Evolutionary conservation across 2,113 vertebrate species (phyloP), one percentile per base, ranked within the genome.

Genomic region (Zosterops pallidus): DNA sequence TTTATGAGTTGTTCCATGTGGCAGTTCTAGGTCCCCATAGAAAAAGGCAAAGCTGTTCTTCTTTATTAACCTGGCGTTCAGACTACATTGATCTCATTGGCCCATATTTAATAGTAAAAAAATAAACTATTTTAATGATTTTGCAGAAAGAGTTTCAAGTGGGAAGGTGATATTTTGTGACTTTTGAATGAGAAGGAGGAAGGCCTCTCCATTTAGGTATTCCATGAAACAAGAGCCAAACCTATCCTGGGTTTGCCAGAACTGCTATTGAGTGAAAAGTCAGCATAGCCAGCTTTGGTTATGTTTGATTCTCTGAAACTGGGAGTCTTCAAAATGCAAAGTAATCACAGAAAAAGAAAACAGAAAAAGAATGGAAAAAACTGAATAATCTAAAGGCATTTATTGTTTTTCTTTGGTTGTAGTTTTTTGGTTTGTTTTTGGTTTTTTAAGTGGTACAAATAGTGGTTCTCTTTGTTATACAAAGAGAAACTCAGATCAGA

Each of bases 81-180:
- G 70, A 80, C 78, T 80, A 28, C 28, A 25, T 86, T 86, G 79
- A 83, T 93, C 72, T 78, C 49, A 56, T 67, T 93, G 80, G 49
- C n/a, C 77, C 0, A 0, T 69, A 59, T 90, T 85, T 89, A 92
- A 81, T 57, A 28, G 39, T 37, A 59, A 67, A 83, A 83, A 91
- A 89, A 82, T 3, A 37, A 82, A 56, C 22, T 31, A 46, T 91
- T 95, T 83, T 86, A 92, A 75, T 89, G 83, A 62, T 90, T 93
- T 90, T 81, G 41, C 37, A 82, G 44, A 26, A 74, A 29, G 28
- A 85, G 5, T 79, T 90, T 78, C 3, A 94, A 90, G 18, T 60
- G 60, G 72, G 52, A 94, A 93, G 33, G 63, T 95, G 82, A 83
- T 94, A 89, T 76, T 85, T 91, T 94, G 92, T 92, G 87, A 83